Conservation (phyloP, 2,113 vertebrate species). For the Apodemus speciosus region DNA sequence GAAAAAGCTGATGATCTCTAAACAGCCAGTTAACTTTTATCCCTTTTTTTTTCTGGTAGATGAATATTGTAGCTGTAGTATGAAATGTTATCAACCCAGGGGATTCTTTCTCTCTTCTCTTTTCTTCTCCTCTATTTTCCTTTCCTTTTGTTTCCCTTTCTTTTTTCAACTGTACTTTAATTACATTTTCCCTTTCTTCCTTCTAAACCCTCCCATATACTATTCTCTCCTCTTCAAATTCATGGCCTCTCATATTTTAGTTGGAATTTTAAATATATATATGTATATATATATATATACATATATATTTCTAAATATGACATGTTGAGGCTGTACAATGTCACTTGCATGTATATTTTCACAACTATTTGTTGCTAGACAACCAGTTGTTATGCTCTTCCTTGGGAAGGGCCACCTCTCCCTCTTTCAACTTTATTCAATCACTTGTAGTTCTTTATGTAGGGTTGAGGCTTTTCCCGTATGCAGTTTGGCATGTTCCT, state of each 20-base stretch:
- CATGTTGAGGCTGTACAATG: not conserved
- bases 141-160: not conserved
- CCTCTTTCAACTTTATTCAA: not conserved
- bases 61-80: not conserved
- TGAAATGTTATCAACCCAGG: not conserved
- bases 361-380: not conserved
- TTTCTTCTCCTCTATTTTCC: accelerated
- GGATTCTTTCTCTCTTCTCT: not conserved
- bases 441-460: not conserved
- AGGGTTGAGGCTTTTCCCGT: not conserved
- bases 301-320: not conserved
- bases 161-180: not conserved
- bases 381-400: not conserved
- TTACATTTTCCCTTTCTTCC: not conserved
- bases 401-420: not conserved
- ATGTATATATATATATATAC: not conserved
- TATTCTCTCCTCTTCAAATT: not conserved
- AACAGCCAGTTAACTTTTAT: not conserved
- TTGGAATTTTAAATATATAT: not conserved
- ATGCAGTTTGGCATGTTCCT: not conserved
- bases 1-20: not conserved
- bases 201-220: not conserved
- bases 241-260: not conserved
- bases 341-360: not conserved
- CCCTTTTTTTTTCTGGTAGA: not conserved